Evolutionary conservation across 1,140 invertebrate genomes (phyloP), one percentile per base, ranked within the genome.

Genomic region (Armadillidium nasatum): DNA sequence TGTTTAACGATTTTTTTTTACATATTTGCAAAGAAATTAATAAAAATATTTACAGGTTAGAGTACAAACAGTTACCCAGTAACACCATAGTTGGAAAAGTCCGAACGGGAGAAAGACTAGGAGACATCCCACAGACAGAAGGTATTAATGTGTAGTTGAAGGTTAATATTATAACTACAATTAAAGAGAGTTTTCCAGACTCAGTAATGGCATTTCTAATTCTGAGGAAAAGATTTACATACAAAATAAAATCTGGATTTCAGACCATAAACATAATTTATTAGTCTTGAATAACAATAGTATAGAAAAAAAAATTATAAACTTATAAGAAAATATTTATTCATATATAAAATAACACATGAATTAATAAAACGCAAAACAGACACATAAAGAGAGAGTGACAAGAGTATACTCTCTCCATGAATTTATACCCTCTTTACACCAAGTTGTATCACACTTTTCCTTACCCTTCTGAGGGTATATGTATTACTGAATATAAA

Each of bases 331-430:
- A 33, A 33, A 33, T 33, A 33, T 33, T 33, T 6, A 33, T 33
- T 3, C 6, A 6, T 33, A 33, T 33, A 33, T 33, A 33, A 33
- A 33, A 33, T 33, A 33, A 33, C 1, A 33, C 1, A 33, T 33
- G 94, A 76, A 95, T 90, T 85, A 91, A 94, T 9, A 93, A 85
- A 70, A 92, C 86, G 82, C 91, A 93, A 86, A 95, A 93, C 22
- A 93, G 60, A 15, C 89, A 88, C 43, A 97, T 86, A 84, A 90
- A 88, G 22, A 91, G 79, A 70, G 89, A 88, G 86, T 97, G 94
- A 60, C 91, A 83, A 44, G 93, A 84, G 87, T 90, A 95, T 7
- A 90, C 83, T 78, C 73, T 7, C 80, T 88, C 87, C 83, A 85
- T 83, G 79, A 83, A 85, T 78, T 78, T 13, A 81, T 79, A 43